Conservation (phyloP, 2,797 vertebrate species). For the Rhodeus uyekii region DNA sequence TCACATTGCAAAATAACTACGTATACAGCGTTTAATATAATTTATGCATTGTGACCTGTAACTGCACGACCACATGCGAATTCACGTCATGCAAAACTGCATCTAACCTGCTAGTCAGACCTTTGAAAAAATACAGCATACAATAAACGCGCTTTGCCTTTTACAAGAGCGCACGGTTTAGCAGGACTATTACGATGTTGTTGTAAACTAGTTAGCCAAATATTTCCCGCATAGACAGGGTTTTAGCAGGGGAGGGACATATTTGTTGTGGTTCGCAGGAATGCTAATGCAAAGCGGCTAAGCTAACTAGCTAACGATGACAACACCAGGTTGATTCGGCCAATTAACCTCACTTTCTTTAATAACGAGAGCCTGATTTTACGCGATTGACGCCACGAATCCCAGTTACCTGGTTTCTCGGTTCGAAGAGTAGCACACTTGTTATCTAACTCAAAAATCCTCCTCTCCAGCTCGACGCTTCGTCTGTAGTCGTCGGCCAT, state of each 20-base stretch:
- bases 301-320: constrained; percentile 34
- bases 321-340: constrained; percentile 2
- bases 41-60: not conserved
- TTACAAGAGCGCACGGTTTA: not conserved
- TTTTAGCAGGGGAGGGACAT: not conserved
- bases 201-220: not conserved
- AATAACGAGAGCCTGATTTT: not conserved
- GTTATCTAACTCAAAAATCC: constrained; percentile 81
- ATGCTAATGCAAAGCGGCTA: constrained; percentile 33
- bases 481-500: constrained; percentile 85
- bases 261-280: constrained; percentile 43
- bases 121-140: not conserved
- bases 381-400: not conserved
- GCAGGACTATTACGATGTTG: not conserved
- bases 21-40: not conserved
- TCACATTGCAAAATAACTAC: not conserved
- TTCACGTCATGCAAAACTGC: not conserved
- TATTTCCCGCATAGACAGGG: not conserved
- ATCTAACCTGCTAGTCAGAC: not conserved
- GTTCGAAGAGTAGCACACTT: constrained; percentile 79
- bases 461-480: constrained; percentile 82
- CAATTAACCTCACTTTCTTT: not conserved
- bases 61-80: constrained; percentile 4
- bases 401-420: constrained; percentile 76
- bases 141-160: not conserved